phyloP scores from a whole-genome alignment of 2,113 vertebrate genomes.

The Ceratotherium simum region DNA sequence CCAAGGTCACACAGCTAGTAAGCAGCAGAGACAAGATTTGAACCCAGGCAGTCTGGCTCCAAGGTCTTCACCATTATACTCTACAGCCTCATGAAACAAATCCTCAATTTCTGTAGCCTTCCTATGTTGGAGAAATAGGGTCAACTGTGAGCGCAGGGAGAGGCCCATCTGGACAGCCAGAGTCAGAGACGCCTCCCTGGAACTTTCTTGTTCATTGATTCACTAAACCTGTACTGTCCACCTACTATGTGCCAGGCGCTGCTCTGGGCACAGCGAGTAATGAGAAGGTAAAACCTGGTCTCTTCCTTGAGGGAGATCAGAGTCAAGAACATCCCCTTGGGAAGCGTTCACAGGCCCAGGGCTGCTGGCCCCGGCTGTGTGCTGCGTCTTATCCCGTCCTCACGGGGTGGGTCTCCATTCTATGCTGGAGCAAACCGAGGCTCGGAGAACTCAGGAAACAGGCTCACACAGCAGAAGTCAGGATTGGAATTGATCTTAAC shows the following conservation, averaged over 20 bases:
- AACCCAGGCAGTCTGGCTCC: background rate
- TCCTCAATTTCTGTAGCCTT: background rate
- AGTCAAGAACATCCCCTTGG: background rate
- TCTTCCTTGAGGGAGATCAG: background rate
- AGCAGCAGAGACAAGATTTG: background rate
- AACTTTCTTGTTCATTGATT: background rate
- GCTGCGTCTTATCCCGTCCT: background rate
- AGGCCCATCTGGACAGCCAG: background rate
- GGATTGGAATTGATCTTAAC: background rate
- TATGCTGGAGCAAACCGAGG: background rate
- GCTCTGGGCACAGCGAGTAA: background rate
- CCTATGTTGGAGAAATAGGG: background rate
- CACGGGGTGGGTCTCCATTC: fast-evolving
- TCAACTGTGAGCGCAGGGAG: background rate
- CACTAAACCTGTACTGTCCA: background rate
- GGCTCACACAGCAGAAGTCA: background rate
- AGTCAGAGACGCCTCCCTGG: background rate
- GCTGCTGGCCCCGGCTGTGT: background rate
- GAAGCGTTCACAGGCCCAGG: background rate
- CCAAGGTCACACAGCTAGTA: background rate
- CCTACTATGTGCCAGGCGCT: background rate
- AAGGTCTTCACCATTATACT: background rate
- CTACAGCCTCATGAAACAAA: background rate
- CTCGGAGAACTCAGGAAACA: background rate
- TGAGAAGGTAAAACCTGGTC: background rate